phyloP scores from a whole-genome alignment of 2,888 invertebrate genomes.

The Marasmarcha lunaedactyla region DNA sequence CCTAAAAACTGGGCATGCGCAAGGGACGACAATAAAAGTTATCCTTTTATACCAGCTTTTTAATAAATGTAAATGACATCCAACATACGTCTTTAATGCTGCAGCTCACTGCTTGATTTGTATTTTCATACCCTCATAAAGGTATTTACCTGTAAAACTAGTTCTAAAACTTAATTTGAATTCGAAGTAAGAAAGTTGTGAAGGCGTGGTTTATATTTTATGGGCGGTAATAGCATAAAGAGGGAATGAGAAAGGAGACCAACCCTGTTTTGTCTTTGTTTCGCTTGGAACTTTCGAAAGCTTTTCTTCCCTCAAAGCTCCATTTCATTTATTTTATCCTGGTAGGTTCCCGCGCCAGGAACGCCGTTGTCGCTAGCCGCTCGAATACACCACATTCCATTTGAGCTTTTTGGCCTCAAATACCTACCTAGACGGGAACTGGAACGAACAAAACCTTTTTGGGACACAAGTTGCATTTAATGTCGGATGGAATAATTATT shows the following conservation, averaged over 20 bases:
- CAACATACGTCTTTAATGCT: too few relatives aligned
- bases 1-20: background rate
- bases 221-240: constrained; percentile 22
- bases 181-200: constrained; percentile 1
- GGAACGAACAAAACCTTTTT: too few relatives aligned
- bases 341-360: constrained; percentile 62
- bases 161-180: too few relatives aligned
- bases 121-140: too few relatives aligned
- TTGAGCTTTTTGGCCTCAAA: constrained; percentile 15
- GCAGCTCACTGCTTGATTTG: too few relatives aligned
- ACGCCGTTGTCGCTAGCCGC: constrained; percentile 67
- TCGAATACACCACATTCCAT: constrained; percentile 12
- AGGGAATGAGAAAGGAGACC: constrained; percentile 29
- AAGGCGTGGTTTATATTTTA: constrained; percentile 22
- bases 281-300: constrained; percentile 47
- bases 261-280: constrained; percentile 33
- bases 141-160: too few relatives aligned
- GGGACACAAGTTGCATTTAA: too few relatives aligned
- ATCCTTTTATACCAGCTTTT: background rate
- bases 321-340: constrained; percentile 31
- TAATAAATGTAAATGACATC: too few relatives aligned
- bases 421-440: too few relatives aligned
- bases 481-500: too few relatives aligned
- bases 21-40: background rate
- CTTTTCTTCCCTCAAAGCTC: constrained; percentile 29